A percentile compares a stretch with the other conserved stretches of the same genome.
These are phyloP conservation scores for Keiferia lycopersicella DNA, from an alignment of 2,888 invertebrate genomes.

Conservation along the genomic window DNA sequence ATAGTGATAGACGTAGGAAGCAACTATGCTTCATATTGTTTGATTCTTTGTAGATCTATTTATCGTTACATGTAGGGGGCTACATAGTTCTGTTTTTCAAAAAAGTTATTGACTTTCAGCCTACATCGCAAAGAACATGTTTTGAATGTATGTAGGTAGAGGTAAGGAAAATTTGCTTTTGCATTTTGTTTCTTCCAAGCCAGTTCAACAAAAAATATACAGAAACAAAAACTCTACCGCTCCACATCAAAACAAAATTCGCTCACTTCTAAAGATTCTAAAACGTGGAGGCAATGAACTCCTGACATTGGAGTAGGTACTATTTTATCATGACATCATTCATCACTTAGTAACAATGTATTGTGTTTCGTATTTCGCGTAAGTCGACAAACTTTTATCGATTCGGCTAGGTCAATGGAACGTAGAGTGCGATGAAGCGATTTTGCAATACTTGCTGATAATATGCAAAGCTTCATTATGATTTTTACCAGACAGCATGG, in stretches of 20 bases:
- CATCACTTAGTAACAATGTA: not conserved
- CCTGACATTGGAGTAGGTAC: conserved; percentile 7
- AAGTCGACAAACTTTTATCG: conserved; percentile 8
- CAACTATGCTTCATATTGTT: too few species aligned
- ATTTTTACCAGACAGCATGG: too few species aligned
- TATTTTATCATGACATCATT: not conserved
- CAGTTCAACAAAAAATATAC: not conserved
- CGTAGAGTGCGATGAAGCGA: not conserved
- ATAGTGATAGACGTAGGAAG: too few species aligned
- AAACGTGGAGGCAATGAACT: not conserved
- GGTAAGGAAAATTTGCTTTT: too few species aligned
- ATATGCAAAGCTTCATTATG: too few species aligned
- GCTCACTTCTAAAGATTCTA: not conserved
- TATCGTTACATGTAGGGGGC: too few species aligned
- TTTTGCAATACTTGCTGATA: not conserved
- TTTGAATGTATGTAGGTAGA: too few species aligned
- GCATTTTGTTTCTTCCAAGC: too few species aligned
- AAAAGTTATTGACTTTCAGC: too few species aligned
- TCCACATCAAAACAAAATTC: not conserved
- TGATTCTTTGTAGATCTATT: too few species aligned
- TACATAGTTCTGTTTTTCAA: too few species aligned
- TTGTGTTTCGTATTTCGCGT: not conserved
- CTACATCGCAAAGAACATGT: too few species aligned
- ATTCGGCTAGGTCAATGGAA: conserved; percentile 1
- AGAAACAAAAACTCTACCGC: not conserved